A percentile compares a stretch with the other conserved stretches of the same genome.
Evolutionary conservation across 2,113 vertebrate species (phyloP).

Genomic region (Xyrauchen texanus): DNA sequence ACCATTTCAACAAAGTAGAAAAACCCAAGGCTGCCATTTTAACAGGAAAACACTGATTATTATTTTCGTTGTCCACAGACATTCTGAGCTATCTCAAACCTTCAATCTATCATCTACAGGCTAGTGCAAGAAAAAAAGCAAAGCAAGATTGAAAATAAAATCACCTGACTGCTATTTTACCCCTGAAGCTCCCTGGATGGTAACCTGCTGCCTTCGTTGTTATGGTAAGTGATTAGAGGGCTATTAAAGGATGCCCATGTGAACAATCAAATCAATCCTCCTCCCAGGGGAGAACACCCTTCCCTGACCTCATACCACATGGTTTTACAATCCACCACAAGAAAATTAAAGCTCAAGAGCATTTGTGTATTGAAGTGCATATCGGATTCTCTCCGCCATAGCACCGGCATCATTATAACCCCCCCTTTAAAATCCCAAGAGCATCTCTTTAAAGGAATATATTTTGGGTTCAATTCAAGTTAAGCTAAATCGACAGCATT

Average conservation of each 20-base stretch:
- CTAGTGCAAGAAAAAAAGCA: neutral
- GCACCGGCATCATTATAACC: too few species aligned
- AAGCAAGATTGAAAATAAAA: neutral
- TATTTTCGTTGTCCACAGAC: constrained; percentile 59
- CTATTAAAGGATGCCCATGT: constrained; percentile 28
- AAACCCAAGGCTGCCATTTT: constrained; percentile 25
- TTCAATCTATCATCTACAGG: neutral
- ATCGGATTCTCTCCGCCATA: neutral
- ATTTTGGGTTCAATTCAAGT: too few species aligned
- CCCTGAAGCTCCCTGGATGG: constrained; percentile 9
- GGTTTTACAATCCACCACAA: constrained; percentile 2
- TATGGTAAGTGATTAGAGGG: constrained; percentile 10
- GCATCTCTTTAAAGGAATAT: too few species aligned
- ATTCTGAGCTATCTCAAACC: neutral
- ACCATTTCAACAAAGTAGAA: constrained; percentile 3
- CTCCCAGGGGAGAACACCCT: neutral
- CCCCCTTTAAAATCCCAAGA: too few species aligned
- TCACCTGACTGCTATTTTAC: neutral
- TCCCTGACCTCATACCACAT: constrained; percentile 16
- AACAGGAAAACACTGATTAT: constrained; percentile 41
- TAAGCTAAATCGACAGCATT: too few species aligned
- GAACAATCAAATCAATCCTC: constrained; percentile 39
- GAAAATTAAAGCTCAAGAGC: neutral
- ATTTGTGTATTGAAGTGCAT: neutral
- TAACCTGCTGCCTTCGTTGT: constrained; percentile 31